phyloP scores from a whole-genome alignment of 2,113 vertebrate genomes.

The Procavia capensis region DNA sequence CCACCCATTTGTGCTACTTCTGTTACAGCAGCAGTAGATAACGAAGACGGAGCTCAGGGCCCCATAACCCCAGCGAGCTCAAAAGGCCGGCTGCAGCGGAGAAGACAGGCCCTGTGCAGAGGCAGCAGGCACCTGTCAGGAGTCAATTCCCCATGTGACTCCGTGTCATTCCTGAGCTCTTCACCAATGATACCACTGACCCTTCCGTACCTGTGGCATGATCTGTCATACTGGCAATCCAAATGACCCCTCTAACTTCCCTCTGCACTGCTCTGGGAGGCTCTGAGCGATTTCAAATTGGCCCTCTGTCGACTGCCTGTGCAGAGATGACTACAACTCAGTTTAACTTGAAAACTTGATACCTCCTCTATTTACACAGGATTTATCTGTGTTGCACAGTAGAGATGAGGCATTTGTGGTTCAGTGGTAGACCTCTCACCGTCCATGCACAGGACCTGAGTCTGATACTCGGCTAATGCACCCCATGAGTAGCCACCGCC shows the following conservation, averaged over 20 bases:
- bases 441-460: not conserved
- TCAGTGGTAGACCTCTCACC: not conserved
- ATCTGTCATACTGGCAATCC: not conserved
- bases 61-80: not conserved
- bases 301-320: not conserved
- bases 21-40: not conserved
- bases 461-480: not conserved
- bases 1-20: not conserved
- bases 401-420: not conserved
- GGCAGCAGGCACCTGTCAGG: not conserved
- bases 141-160: not conserved
- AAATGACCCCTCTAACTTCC: not conserved
- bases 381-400: not conserved
- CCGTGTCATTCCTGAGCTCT: not conserved
- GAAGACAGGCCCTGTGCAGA: no score
- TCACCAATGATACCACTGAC: not conserved
- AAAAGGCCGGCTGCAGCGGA: not conserved
- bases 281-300: not conserved
- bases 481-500: not conserved
- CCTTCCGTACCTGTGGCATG: not conserved
- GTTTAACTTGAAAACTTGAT: not conserved
- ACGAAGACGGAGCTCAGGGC: no score
- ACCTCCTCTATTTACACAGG: not conserved
- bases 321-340: not conserved
- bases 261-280: not conserved